Percentiles rank a stretch among this genome's conserved stretches.
Evolutionary conservation across 1,140 invertebrate species (phyloP).

Genomic region (Drosophila littoralis): DNA sequence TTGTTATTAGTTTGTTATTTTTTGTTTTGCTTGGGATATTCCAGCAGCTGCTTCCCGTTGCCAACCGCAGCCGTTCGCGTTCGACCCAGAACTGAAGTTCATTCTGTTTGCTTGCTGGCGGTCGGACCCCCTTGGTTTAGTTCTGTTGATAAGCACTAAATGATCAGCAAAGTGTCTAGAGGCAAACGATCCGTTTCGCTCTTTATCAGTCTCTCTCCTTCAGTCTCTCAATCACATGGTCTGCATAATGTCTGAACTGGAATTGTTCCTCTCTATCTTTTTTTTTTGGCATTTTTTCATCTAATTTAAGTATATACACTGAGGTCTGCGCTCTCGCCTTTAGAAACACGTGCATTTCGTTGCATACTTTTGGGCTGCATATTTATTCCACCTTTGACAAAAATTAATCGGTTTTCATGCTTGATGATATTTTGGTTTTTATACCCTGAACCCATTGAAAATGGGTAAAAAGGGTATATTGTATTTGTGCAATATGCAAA

Average conservation of each 20-base stretch:
- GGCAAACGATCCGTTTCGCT: slow-evolving; percentile 13
- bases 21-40: neutral
- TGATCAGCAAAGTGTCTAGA: slow-evolving; percentile 24
- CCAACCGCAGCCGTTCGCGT: slow-evolving; percentile 28
- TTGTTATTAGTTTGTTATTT: neutral
- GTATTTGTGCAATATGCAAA: no score
- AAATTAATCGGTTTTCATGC: neutral
- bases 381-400: neutral
- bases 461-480: no score
- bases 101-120: neutral
- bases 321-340: neutral
- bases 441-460: no score
- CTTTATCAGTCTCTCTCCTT: neutral
- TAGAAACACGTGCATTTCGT: neutral
- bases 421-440: neutral
- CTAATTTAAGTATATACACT: neutral
- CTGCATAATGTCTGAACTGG: slow-evolving; percentile 1
- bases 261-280: neutral
- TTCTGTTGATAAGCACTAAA: slow-evolving; percentile 33
- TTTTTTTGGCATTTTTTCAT: slow-evolving; percentile 4
- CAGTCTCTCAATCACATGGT: neutral
- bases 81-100: slow-evolving; percentile 31
- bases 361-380: slow-evolving; percentile 25
- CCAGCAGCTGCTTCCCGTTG: neutral
- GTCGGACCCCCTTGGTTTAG: slow-evolving; percentile 21